phyloP scores from a whole-genome alignment of 2,888 invertebrate species.

The Rhagonycha lutea region DNA sequence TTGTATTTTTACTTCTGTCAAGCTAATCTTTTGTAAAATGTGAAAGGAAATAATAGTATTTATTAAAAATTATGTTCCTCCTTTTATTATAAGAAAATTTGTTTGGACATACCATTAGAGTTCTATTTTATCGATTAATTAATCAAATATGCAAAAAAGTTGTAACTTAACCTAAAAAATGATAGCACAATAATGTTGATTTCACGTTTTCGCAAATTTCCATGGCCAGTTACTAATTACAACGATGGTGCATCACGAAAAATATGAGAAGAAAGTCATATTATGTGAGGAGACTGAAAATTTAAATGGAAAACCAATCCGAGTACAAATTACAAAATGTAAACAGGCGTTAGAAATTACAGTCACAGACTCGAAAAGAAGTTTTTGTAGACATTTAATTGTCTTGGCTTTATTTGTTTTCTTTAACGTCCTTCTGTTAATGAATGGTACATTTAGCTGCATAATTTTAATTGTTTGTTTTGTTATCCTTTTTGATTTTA shows the following conservation, averaged over 20 bases:
- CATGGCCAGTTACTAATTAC: not conserved
- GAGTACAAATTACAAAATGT: constrained; percentile 23
- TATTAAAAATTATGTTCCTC: not conserved
- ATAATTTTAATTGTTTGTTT: constrained; percentile 24
- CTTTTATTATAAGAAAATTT: not conserved
- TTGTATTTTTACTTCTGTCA: no score
- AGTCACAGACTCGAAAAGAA: constrained; percentile 28
- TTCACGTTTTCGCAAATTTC: not conserved
- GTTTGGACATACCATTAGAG: not conserved
- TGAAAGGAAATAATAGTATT: no score
- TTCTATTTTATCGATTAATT: not conserved
- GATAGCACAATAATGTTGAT: not conserved
- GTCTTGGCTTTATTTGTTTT: constrained; percentile 26
- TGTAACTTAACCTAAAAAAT: not conserved
- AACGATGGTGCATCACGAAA: not conserved
- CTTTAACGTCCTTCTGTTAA: constrained; percentile 27
- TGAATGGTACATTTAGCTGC: constrained; percentile 16
- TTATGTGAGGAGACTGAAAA: constrained; percentile 27
- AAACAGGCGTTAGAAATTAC: constrained; percentile 32
- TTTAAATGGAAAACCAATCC: constrained; percentile 29
- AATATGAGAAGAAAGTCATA: not conserved
- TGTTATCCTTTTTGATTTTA: constrained; percentile 27
- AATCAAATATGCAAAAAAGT: not conserved
- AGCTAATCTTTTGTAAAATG: no score
- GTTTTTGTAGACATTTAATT: constrained; percentile 25